phyloP scores from a whole-genome alignment of 2,113 vertebrate species.

The Xenus cinereus region DNA sequence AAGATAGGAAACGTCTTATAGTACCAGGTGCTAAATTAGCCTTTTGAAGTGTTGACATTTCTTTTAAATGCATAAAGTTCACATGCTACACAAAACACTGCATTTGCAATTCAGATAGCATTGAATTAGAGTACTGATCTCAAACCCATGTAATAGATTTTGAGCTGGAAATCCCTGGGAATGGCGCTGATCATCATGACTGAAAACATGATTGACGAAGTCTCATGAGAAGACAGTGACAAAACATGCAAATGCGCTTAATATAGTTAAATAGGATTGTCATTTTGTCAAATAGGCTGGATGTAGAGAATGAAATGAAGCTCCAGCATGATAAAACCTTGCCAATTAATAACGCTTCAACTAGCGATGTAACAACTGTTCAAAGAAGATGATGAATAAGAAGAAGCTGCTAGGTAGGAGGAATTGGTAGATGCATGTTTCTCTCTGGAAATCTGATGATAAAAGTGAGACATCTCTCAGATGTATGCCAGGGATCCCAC shows the following conservation, averaged over 20 bases:
- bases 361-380: not conserved
- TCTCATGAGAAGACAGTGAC: not conserved
- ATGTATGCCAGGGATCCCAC: not conserved
- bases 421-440: not conserved
- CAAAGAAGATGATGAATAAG: not conserved
- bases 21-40: not conserved
- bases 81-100: not conserved
- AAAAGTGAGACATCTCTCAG: not conserved
- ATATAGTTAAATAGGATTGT: not conserved
- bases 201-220: not conserved
- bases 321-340: not conserved
- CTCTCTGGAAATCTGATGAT: not conserved
- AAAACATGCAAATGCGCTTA: conserved; percentile 19
- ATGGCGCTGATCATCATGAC: not conserved
- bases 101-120: conserved; percentile 34
- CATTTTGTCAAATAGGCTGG: not conserved
- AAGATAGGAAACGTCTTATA: not conserved
- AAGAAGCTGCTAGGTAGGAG: not conserved
- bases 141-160: not conserved
- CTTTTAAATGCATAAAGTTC: conserved; percentile 24
- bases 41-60: conserved; percentile 31
- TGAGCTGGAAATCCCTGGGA: conserved; percentile 32
- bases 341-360: not conserved
- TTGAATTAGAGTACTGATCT: conserved; percentile 13
- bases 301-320: not conserved